phyloP scores from a whole-genome alignment of 2,113 vertebrate genomes.

The Promerops cafer region DNA sequence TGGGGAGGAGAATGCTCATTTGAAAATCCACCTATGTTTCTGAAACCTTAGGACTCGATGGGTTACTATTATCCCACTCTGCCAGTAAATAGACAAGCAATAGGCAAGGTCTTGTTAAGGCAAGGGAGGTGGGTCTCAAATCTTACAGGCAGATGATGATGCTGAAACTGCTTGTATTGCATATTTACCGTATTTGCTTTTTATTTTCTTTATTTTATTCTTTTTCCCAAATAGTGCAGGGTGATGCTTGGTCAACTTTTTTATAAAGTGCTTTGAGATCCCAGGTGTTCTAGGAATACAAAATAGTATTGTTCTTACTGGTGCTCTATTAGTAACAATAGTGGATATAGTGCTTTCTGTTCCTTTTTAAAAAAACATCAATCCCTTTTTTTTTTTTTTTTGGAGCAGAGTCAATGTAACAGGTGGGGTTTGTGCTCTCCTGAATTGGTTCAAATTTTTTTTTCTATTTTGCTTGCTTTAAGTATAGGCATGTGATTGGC shows the following conservation, averaged over 20 bases:
- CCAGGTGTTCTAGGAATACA: background rate
- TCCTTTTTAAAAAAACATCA: background rate
- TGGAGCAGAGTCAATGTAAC: background rate
- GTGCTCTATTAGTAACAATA: background rate
- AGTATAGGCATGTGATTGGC: background rate
- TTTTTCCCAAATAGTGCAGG: background rate
- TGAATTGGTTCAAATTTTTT: background rate
- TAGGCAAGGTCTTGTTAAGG: background rate
- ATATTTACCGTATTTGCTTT: background rate
- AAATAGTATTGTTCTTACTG: background rate
- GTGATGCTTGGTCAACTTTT: background rate
- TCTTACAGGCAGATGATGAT: background rate
- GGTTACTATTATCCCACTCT: background rate
- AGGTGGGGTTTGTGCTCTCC: background rate
- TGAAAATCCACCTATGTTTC: background rate
- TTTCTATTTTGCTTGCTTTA: background rate
- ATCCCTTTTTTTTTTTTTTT: background rate
- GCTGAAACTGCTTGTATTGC: background rate
- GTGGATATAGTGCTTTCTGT: background rate
- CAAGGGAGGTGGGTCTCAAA: background rate
- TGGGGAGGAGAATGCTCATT: background rate
- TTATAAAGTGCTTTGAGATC: background rate
- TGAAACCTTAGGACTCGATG: background rate
- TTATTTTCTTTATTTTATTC: background rate
- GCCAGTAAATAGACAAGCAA: background rate